Evolutionary conservation across 1,140 invertebrate genomes (phyloP).

Genomic region (Ceratina australensis): DNA sequence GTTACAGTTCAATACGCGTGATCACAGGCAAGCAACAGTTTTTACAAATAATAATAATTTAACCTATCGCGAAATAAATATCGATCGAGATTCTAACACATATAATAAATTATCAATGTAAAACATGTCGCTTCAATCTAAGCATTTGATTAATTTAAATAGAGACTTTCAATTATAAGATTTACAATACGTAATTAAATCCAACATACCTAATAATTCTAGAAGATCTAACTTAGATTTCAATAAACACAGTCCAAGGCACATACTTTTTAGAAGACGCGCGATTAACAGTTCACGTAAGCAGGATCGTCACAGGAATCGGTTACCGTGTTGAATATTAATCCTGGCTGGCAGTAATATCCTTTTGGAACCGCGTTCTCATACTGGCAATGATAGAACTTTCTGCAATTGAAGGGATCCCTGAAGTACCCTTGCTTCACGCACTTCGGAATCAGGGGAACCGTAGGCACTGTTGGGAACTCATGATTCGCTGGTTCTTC

Average conservation of each 20-base stretch:
- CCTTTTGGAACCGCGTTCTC: background rate
- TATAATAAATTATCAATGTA: too few species aligned
- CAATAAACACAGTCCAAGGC: constrained; percentile 16
- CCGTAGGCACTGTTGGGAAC: constrained; percentile 30
- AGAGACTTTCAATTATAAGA: too few species aligned
- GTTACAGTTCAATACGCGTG: too few species aligned
- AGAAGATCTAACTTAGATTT: background rate
- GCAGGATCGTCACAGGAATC: constrained; percentile 14
- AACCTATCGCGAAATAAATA: too few species aligned
- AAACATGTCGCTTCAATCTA: too few species aligned
- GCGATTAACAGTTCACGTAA: constrained; percentile 31
- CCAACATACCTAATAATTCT: too few species aligned
- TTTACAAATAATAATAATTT: too few species aligned
- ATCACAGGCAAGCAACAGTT: too few species aligned
- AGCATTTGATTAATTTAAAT: too few species aligned
- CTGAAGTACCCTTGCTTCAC: constrained; percentile 27
- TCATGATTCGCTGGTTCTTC: constrained; percentile 40
- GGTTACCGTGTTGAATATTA: constrained; percentile 28
- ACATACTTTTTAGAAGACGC: background rate
- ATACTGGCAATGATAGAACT: constrained; percentile 43
- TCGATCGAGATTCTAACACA: too few species aligned
- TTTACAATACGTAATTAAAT: too few species aligned
- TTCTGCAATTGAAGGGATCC: constrained; percentile 46
- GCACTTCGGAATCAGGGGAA: constrained; percentile 31
- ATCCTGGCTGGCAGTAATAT: constrained; percentile 32